Conservation (phyloP, 2,888 invertebrate species). For the Stenoptilia bipunctidactyla region DNA sequence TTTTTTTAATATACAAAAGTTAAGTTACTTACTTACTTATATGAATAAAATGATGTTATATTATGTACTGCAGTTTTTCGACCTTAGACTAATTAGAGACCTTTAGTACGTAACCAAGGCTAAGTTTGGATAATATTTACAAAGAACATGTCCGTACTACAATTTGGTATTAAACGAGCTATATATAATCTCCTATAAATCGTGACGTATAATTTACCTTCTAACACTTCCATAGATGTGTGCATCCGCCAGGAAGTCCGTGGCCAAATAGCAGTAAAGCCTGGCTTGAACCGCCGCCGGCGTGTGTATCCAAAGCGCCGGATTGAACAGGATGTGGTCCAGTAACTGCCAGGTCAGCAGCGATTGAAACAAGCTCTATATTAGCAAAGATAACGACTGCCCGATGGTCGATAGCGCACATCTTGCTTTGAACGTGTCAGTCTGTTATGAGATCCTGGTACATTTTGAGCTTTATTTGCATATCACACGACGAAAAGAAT, state of each 20-base stretch:
- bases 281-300: slow-evolving; percentile 95
- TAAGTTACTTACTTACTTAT: too few species aligned
- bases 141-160: too few species aligned
- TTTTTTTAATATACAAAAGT: too few species aligned
- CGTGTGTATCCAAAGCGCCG: slow-evolving; percentile 98
- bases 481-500: too few species aligned
- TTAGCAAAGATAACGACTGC: slow-evolving; percentile 70
- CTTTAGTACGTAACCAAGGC: too few species aligned
- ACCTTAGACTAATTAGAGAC: too few species aligned
- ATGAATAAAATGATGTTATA: too few species aligned
- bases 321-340: slow-evolving; percentile 99
- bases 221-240: slow-evolving; percentile 97
- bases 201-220: too few species aligned
- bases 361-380: slow-evolving; percentile 91
- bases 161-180: too few species aligned
- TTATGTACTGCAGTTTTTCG: too few species aligned
- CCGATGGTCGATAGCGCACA: slow-evolving; percentile 58
- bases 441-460: not conserved
- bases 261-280: slow-evolving; percentile 97
- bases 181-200: too few species aligned
- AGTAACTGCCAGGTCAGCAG: slow-evolving; percentile 95
- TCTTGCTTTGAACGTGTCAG: slow-evolving; percentile 37
- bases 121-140: too few species aligned
- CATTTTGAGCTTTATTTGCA: not conserved
- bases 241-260: slow-evolving; percentile 98